Percentiles rank a stretch among this genome's conserved stretches.
phyloP scores from a whole-genome alignment of 2,113 vertebrate genomes.

The Anarhynchus alexandrinus region DNA sequence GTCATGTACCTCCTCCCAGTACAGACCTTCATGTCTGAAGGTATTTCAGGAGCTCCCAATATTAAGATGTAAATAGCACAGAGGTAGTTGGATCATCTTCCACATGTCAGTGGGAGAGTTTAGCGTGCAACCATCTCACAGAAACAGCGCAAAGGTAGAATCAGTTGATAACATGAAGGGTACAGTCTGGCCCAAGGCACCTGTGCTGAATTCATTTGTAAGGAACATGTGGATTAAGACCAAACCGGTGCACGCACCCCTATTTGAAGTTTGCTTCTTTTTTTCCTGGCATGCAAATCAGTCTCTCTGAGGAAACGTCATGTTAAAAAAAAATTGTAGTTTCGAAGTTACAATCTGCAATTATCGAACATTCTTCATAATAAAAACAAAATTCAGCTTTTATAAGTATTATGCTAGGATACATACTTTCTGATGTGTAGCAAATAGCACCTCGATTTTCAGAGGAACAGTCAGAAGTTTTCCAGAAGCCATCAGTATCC shows the following conservation, averaged over 20 bases:
- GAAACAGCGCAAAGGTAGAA: neutral
- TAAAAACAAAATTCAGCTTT: neutral
- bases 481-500: constrained; percentile 92
- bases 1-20: neutral
- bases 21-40: neutral
- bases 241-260: fast-evolving
- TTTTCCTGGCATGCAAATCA: neutral
- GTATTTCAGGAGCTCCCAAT: neutral
- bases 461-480: constrained; percentile 80
- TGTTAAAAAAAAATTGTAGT: neutral
- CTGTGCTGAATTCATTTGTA: neutral
- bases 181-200: neutral
- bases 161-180: neutral
- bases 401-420: neutral
- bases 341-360: neutral
- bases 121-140: neutral
- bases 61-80: neutral
- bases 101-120: neutral
- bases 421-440: constrained; percentile 81
- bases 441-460: constrained; percentile 86
- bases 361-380: neutral
- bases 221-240: neutral
- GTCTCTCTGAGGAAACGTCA: neutral
- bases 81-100: neutral
- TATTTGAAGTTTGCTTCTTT: neutral